phyloP scores from a whole-genome alignment of 2,888 invertebrate genomes.

The Portevinia maculata region DNA sequence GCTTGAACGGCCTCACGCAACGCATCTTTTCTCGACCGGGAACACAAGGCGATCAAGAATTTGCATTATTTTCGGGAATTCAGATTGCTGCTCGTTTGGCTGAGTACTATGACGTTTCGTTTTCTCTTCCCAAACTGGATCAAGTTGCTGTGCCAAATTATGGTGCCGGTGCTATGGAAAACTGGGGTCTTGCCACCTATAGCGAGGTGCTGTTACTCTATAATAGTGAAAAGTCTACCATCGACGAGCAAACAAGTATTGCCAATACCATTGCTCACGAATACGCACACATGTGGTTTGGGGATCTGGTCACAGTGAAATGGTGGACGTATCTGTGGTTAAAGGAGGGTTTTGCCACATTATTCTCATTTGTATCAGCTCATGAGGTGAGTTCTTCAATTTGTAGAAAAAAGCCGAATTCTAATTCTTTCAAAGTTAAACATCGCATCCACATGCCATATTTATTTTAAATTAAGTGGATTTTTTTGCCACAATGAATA shows the following conservation, averaged over 20 bases:
- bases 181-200: conserved; percentile 93
- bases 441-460: no score
- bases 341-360: conserved; percentile 87
- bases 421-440: no score
- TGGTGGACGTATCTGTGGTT: conserved; percentile 90
- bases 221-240: conserved; percentile 78
- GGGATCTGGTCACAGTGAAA: conserved; percentile 87
- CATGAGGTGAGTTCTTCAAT: conserved; percentile 76
- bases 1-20: conserved; percentile 77
- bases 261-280: conserved; percentile 85
- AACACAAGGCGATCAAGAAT: conserved; percentile 84
- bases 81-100: conserved; percentile 87
- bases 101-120: conserved; percentile 88
- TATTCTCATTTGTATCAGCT: conserved; percentile 78
- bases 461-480: no score
- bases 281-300: conserved; percentile 91
- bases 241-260: conserved; percentile 81
- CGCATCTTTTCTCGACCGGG: conserved; percentile 80
- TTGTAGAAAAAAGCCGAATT: not conserved
- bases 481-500: no score
- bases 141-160: conserved; percentile 94
- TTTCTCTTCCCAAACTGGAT: conserved; percentile 91
- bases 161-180: conserved; percentile 94
- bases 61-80: conserved; percentile 89
- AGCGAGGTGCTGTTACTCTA: conserved; percentile 80